These are phyloP conservation scores for Nibea coibor DNA, from an alignment of 2,113 vertebrate species.

Conservation along the genomic window DNA sequence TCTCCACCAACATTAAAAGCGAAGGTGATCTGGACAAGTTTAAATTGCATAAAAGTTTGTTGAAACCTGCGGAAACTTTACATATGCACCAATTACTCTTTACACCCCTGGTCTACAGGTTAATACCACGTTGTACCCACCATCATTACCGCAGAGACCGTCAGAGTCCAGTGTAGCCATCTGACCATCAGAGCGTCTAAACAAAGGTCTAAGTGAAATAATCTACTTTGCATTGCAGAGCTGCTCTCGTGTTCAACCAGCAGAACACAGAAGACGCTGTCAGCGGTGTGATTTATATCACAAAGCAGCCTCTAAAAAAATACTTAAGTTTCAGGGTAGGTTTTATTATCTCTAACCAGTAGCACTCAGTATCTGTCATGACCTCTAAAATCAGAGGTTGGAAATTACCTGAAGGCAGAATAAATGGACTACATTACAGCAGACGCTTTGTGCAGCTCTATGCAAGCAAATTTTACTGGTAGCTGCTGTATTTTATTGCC, in stretches of 20 bases:
- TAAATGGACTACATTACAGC: slow-evolving; percentile 49
- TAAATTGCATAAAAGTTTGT: too few species aligned
- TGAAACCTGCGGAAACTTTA: neutral
- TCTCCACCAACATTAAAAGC: too few species aligned
- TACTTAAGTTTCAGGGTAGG: slow-evolving; percentile 20
- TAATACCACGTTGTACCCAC: neutral
- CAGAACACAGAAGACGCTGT: neutral
- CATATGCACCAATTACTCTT: neutral
- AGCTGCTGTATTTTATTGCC: slow-evolving; percentile 27
- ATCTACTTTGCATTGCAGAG: neutral
- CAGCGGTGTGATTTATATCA: slow-evolving; percentile 15
- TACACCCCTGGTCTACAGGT: neutral
- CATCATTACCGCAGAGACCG: neutral
- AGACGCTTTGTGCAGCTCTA: slow-evolving; percentile 28
- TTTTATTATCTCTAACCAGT: slow-evolving; percentile 22
- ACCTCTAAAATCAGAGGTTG: slow-evolving; percentile 25
- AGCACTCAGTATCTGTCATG: neutral
- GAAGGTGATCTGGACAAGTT: too few species aligned
- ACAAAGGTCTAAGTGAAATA: neutral
- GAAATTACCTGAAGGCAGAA: slow-evolving; percentile 38
- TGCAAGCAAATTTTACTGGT: slow-evolving; percentile 17
- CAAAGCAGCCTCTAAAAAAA: slow-evolving; percentile 10
- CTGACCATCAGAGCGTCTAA: neutral
- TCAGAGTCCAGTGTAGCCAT: neutral
- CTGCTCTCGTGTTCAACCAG: neutral